Percentiles rank a stretch among this genome's conserved stretches.
These are phyloP conservation scores for Leptatherina wallacei DNA, from an alignment of 2,797 vertebrate genomes.

Conservation along the genomic window DNA sequence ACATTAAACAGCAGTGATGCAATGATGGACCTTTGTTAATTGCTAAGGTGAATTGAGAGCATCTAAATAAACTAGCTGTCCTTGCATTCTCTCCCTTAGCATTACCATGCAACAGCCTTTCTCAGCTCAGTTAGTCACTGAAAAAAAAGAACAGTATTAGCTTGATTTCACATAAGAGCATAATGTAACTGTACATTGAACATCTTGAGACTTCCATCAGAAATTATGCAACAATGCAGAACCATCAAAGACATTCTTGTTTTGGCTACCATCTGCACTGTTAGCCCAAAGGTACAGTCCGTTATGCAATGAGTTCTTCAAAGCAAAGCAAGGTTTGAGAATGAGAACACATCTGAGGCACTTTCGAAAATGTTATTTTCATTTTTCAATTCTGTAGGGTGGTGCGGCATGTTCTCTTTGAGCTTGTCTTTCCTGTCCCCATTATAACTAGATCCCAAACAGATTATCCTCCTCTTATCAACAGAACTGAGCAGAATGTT, in stretches of 20 bases:
- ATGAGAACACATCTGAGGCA: background rate
- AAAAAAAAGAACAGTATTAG: background rate
- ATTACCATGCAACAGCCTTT: background rate
- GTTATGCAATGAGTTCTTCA: conserved; percentile 26
- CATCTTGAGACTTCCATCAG: background rate
- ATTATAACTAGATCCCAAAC: background rate
- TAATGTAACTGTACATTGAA: conserved; percentile 1
- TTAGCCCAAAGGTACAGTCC: conserved; percentile 7
- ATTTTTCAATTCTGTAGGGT: background rate
- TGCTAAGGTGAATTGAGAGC: background rate
- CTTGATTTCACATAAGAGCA: conserved; percentile 3
- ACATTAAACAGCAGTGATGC: conserved; percentile 5
- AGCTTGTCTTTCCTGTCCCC: background rate
- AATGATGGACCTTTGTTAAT: conserved; percentile 19
- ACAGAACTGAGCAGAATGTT: background rate
- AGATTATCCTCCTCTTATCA: background rate
- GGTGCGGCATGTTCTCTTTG: background rate
- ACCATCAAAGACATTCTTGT: conserved; percentile 40
- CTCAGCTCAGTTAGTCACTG: background rate
- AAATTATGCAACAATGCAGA: conserved; percentile 41
- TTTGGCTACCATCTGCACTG: conserved; percentile 17
- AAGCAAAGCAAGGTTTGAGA: conserved; percentile 11
- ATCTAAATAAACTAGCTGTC: conserved; percentile 16
- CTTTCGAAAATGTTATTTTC: background rate
- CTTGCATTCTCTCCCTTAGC: conserved; percentile 8